phyloP scores from a whole-genome alignment of 2,888 invertebrate genomes.

The Peribatodes rhomboidaria region DNA sequence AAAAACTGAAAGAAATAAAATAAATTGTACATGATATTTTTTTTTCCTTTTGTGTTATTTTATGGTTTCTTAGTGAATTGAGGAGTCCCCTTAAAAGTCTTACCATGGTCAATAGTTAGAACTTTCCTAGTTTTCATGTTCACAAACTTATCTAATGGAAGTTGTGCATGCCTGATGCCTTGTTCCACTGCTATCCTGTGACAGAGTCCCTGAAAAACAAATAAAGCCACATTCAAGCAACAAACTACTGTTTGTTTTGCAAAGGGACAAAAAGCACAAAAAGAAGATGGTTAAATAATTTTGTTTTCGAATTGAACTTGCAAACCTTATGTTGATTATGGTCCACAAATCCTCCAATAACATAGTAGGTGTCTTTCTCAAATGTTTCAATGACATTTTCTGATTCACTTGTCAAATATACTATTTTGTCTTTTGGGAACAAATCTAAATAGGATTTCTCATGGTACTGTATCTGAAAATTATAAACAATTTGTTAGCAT shows the following conservation, averaged over 20 bases:
- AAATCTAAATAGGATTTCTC: conserved; percentile 88
- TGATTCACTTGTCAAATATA: conserved; percentile 98
- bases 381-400: conserved; percentile 92
- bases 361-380: conserved; percentile 93
- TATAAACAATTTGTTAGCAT: background rate
- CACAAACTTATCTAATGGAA: conserved; percentile 96
- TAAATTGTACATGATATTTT: conserved; percentile 7
- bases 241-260: background rate
- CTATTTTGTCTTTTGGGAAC: conserved; percentile 92
- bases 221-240: conserved; percentile 3
- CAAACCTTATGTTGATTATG: conserved; percentile 96
- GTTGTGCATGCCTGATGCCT: conserved; percentile 92
- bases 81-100: conserved; percentile 46
- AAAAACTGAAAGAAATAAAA: conserved; percentile 88
- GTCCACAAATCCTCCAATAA: conserved; percentile 99
- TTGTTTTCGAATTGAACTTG: conserved; percentile 8
- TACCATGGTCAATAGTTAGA: conserved; percentile 98
- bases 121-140: conserved; percentile 97
- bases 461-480: conserved; percentile 89
- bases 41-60: conserved; percentile 14
- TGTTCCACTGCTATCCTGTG: conserved; percentile 92
- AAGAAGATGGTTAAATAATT: too few relatives aligned
- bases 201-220: conserved; percentile 91
- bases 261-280: too few relatives aligned
- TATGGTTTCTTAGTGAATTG: too few relatives aligned